Evolutionary conservation across 2,888 invertebrate genomes (phyloP).

Genomic region (Blastobasis lacticolella): DNA sequence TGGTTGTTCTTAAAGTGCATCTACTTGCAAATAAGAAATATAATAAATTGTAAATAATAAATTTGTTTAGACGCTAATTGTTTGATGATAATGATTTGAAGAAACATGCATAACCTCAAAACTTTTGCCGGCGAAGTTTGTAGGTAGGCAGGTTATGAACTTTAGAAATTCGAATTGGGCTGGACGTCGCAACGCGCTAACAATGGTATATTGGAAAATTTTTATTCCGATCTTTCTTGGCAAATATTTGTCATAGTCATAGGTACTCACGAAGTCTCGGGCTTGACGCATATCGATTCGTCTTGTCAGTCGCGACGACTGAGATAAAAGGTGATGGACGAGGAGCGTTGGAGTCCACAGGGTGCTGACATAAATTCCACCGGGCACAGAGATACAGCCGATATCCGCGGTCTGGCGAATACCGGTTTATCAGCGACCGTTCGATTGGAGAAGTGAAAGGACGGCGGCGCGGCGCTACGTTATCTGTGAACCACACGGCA

Average conservation of each 20-base stretch:
- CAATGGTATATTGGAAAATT: conserved; percentile 23
- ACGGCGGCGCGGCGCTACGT: conserved; percentile 32
- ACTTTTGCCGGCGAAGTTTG: too few relatives aligned
- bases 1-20: too few relatives aligned
- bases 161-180: background rate
- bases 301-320: conserved; percentile 64
- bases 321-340: conserved; percentile 68
- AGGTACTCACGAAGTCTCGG: conserved; percentile 63
- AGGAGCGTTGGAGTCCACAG: conserved; percentile 70
- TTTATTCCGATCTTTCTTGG: conserved; percentile 11
- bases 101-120: too few relatives aligned
- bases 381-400: conserved; percentile 37
- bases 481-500: conserved; percentile 31
- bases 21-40: too few relatives aligned
- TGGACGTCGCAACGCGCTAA: background rate
- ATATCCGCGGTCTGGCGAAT: conserved; percentile 56
- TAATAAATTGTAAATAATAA: too few relatives aligned
- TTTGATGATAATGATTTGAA: too few relatives aligned
- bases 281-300: conserved; percentile 72
- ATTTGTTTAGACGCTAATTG: too few relatives aligned
- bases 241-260: conserved; percentile 43
- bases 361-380: conserved; percentile 61
- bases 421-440: conserved; percentile 40
- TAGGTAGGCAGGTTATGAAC: too few relatives aligned
- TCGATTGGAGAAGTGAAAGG: conserved; percentile 54